These are phyloP conservation scores for Melieria crassipennis DNA, from an alignment of 2,888 invertebrate genomes.

Conservation along the genomic window DNA sequence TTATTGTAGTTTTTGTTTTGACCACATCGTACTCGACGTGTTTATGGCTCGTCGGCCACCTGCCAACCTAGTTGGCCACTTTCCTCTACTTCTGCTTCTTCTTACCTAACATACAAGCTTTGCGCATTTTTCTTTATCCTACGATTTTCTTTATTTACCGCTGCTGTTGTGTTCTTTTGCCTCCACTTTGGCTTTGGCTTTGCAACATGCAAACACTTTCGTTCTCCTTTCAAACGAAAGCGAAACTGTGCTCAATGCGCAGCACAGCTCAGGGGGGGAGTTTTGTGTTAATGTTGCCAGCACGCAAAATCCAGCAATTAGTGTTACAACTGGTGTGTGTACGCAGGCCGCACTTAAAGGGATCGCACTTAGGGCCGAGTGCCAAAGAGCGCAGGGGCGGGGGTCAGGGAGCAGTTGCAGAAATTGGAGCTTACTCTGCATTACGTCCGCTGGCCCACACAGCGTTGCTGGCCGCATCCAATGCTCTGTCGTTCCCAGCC, in stretches of 20 bases:
- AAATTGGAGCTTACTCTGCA: background rate
- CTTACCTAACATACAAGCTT: no score
- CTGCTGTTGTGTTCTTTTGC: background rate
- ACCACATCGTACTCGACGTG: background rate
- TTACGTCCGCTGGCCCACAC: background rate
- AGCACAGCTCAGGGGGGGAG: constrained; percentile 1
- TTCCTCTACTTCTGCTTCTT: no score
- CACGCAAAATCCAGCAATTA: constrained; percentile 11
- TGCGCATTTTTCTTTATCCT: background rate
- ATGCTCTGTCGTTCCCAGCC: no score
- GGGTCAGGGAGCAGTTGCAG: no score
- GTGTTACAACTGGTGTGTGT: background rate
- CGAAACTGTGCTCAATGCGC: constrained; percentile 25
- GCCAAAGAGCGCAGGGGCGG: no score
- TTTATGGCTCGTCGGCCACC: background rate
- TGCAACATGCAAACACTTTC: constrained; percentile 26
- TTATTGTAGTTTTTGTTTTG: constrained; percentile 19
- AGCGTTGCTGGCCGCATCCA: background rate
- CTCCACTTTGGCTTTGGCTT: background rate
- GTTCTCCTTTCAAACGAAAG: constrained; percentile 22
- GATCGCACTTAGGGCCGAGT: background rate
- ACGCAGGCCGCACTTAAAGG: constrained; percentile 1
- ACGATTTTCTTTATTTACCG: background rate
- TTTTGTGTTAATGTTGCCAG: background rate
- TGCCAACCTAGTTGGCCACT: no score